These are phyloP conservation scores for Drosophila hamatofila DNA, from an alignment of 2,888 invertebrate species.

Conservation along the genomic window DNA sequence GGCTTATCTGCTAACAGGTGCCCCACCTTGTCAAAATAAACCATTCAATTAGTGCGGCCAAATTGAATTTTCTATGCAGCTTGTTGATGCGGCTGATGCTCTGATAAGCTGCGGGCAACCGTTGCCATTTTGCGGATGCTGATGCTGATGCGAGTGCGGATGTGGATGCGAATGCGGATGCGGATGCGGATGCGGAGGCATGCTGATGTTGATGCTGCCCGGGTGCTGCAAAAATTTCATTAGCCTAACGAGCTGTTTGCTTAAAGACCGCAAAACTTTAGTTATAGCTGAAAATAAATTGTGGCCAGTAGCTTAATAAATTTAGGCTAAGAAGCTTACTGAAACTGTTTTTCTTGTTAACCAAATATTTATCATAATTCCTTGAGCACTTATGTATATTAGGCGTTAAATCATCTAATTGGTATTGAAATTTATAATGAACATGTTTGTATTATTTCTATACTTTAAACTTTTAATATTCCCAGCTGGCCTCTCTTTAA, in stretches of 20 bases:
- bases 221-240: slow-evolving; percentile 65
- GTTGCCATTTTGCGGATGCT: slow-evolving; percentile 20
- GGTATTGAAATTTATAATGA: background rate
- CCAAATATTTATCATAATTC: slow-evolving; percentile 2
- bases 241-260: slow-evolving; percentile 77
- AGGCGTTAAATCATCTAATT: background rate
- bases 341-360: slow-evolving; percentile 1
- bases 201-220: background rate
- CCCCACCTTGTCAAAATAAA: slow-evolving; percentile 74
- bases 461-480: background rate
- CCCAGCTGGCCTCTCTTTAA: slow-evolving; percentile 16
- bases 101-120: slow-evolving; percentile 68
- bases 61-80: slow-evolving; percentile 76
- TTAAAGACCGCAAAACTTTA: slow-evolving; percentile 52
- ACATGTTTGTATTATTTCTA: background rate
- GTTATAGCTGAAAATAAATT: slow-evolving; percentile 55
- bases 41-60: slow-evolving; percentile 75
- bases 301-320: slow-evolving; percentile 30
- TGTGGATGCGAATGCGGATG: background rate
- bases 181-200: background rate
- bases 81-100: slow-evolving; percentile 70
- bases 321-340: background rate
- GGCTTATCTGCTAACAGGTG: slow-evolving; percentile 62
- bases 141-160: background rate
- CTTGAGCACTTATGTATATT: background rate